A percentile compares a stretch with the other conserved stretches of the same genome.
Evolutionary conservation across 2,888 invertebrate genomes (phyloP).

Genomic region (Fissipunctia ypsillon): DNA sequence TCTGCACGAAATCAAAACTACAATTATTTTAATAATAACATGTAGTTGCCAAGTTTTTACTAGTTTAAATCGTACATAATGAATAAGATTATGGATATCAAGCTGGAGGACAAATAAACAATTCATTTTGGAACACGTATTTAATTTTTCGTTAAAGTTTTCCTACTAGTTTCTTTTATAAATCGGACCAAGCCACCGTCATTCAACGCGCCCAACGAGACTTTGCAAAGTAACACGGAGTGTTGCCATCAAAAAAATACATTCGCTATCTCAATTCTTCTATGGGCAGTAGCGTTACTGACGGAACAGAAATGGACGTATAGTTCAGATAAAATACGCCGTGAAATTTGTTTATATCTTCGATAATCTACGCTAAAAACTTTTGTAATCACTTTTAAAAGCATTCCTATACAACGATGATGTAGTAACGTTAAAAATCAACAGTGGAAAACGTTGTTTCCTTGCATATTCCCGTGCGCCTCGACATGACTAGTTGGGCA

Average conservation of each 20-base stretch:
- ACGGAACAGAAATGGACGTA: constrained; percentile 89
- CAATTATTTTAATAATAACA: not conserved
- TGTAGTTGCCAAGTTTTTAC: not conserved
- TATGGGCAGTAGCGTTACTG: constrained; percentile 88
- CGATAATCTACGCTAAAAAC: constrained; percentile 88
- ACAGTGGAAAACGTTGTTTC: constrained; percentile 79
- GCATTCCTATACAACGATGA: constrained; percentile 78
- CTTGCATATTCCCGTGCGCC: constrained; percentile 77
- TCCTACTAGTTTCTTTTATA: rapidly evolving
- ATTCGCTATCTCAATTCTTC: constrained; percentile 82
- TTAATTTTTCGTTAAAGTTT: not conserved
- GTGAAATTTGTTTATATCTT: constrained; percentile 89
- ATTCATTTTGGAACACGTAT: too few species aligned
- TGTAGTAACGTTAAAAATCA: constrained; percentile 85
- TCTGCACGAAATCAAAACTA: not conserved
- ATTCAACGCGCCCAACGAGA: constrained; percentile 52
- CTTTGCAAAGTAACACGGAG: constrained; percentile 68
- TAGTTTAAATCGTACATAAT: not conserved
- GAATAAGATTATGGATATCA: not conserved
- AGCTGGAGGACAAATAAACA: not conserved
- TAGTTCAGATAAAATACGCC: constrained; percentile 79
- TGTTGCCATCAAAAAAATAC: constrained; percentile 86
- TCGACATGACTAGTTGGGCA: constrained; percentile 64
- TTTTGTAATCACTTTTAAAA: constrained; percentile 88
- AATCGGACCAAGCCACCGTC: constrained; percentile 63